Base-by-base conservation (phyloP, 2,797 vertebrate genomes). In the Scyliorhinus canicula region DNA sequence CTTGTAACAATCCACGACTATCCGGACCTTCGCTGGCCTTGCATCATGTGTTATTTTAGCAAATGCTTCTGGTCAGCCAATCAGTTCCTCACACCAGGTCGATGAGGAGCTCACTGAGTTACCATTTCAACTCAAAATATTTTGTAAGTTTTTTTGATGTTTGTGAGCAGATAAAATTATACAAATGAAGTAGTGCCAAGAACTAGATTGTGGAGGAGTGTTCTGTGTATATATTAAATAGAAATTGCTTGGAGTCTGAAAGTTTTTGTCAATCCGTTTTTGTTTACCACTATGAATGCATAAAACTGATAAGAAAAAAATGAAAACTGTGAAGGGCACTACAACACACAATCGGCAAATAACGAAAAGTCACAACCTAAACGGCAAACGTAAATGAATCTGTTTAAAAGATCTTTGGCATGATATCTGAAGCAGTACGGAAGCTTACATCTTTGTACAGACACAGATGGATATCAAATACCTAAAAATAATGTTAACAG, bases 261-360 rank as follows among this genome's bases (percentile, higher is more conserved):
- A 6, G 44, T 26, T 67, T 47, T 40, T 67, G 65, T 44, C 26
- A 65, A 67, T n/a, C 63, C 44, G 40, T 57, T 40, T 67, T 69
- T 93, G 63, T 67, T 93, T 93, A 44, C 21, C 60, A 93, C 16
- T 21, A 67, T 47, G 91, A 65, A 88, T 67, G 40, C 11, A 47
- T n/a, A 93, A 26, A 93, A 93, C 44, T 67, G 40, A 67, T 93
- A 93, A 93, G 63, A 19, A 60, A 63, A 63, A 91, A 91, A 86
- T 55, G 47, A 88, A 88, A 57, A n/a, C 85, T 31, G 35, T 88
- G 31, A 31, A 16, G 35, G 35, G 52, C 16, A 14, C 52, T 2
- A 57, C 35, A n/a, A 52, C 31, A 57, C 52, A n/a, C 3, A 82
- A n/a, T 52, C 85, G n/a, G 16, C 52, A 57, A 88, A 88, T 57